A percentile compares a stretch with the other conserved stretches of the same genome.
These are phyloP conservation scores for Pyrrhia umbra DNA, from an alignment of 2,888 invertebrate genomes.

Conservation along the genomic window DNA sequence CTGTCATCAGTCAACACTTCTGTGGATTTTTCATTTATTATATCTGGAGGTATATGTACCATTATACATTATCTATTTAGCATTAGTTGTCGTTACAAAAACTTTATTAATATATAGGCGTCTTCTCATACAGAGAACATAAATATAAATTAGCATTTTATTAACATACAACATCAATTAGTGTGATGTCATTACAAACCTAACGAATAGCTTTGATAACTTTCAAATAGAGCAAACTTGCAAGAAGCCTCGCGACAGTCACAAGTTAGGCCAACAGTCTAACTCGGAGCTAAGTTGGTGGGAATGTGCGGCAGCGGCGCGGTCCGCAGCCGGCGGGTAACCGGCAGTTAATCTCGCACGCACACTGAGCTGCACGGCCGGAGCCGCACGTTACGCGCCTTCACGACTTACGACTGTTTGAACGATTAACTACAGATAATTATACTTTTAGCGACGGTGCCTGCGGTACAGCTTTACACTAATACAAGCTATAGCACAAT, in stretches of 20 bases:
- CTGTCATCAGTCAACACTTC: no score
- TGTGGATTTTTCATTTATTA: neutral
- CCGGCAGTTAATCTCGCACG: constrained; percentile 51
- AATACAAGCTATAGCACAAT: neutral
- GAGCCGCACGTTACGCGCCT: constrained; percentile 12
- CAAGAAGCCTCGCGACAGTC: constrained; percentile 19
- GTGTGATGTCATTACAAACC: neutral
- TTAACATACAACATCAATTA: no score
- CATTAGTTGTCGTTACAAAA: no score
- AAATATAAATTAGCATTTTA: no score
- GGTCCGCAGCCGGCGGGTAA: constrained; percentile 41
- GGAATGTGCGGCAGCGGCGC: constrained; percentile 21
- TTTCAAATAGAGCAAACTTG: constrained; percentile 23
- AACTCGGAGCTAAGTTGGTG: constrained; percentile 33
- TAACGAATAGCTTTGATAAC: constrained; percentile 1
- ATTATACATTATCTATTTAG: no score
- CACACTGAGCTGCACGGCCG: constrained; percentile 32
- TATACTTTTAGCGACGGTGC: constrained; percentile 24
- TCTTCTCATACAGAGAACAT: no score
- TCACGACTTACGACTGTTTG: constrained; percentile 7
- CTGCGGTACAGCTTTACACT: neutral
- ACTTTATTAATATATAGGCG: no score
- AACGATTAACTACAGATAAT: constrained; percentile 21
- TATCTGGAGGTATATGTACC: no score
- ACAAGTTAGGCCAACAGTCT: constrained; percentile 25